Evolutionary conservation across 1,140 invertebrate genomes (phyloP).

Genomic region (Apis dorsata): DNA sequence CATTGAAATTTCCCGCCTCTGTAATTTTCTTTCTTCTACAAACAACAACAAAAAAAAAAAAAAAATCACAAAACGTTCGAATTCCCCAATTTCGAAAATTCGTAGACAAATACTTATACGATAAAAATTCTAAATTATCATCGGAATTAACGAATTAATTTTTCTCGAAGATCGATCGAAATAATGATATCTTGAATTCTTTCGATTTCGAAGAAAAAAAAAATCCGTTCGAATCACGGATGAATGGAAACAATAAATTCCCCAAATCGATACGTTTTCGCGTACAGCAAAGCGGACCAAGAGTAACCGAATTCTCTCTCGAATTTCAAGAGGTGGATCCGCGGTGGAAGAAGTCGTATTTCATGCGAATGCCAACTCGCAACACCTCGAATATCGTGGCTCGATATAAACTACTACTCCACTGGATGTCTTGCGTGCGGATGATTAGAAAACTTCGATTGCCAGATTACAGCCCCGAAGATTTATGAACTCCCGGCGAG

Average conservation of each 20-base stretch:
- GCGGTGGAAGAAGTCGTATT: conserved; percentile 52
- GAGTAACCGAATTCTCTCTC: background rate
- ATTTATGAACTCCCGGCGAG: conserved; percentile 48
- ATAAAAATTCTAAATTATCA: no score
- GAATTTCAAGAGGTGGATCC: conserved; percentile 34
- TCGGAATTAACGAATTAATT: no score
- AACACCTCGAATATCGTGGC: conserved; percentile 57
- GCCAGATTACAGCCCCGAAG: conserved; percentile 62
- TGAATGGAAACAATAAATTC: background rate
- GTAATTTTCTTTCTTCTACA: no score
- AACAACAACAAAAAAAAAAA: no score
- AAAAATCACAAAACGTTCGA: no score
- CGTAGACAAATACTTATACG: no score
- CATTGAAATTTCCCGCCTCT: no score
- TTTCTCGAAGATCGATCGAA: no score
- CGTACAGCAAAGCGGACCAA: background rate
- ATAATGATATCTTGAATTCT: no score
- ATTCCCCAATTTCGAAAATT: no score
- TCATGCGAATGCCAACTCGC: conserved; percentile 51
- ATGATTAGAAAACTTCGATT: conserved; percentile 72
- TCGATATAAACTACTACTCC: conserved; percentile 66
- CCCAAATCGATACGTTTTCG: background rate
- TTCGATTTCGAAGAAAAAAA: no score
- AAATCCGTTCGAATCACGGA: no score
- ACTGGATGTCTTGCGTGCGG: conserved; percentile 52